Percentiles rank a stretch among this genome's conserved stretches.
phyloP scores from a whole-genome alignment of 2,888 invertebrate genomes.

The Oligia fasciuncula region DNA sequence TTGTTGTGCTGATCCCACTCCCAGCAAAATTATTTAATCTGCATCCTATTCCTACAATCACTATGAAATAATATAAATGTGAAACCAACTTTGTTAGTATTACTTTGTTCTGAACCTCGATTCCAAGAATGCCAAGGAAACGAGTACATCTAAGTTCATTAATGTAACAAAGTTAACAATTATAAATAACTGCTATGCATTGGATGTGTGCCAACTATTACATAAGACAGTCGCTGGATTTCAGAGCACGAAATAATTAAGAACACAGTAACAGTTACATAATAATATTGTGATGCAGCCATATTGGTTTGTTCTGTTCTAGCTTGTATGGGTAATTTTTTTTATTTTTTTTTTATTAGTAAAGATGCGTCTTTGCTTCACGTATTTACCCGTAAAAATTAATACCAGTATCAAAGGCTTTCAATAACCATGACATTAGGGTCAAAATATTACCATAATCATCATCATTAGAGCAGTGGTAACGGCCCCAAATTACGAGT shows the following conservation, averaged over 20 bases:
- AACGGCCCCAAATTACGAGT: neutral
- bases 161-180: conserved; percentile 10
- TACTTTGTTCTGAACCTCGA: neutral
- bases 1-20: neutral
- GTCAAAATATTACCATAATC: no score
- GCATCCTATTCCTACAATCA: no score
- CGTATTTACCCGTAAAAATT: neutral
- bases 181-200: conserved; percentile 46
- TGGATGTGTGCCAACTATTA: conserved; percentile 46
- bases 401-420: neutral
- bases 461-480: no score
- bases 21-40: neutral
- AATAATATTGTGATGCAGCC: conserved; percentile 6
- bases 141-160: conserved; percentile 14
- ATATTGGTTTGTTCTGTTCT: neutral
- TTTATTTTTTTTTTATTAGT: no score
- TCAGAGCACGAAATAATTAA: conserved; percentile 35
- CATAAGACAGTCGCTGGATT: conserved; percentile 15
- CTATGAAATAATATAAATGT: neutral
- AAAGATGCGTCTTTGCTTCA: neutral
- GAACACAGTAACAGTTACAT: conserved; percentile 13
- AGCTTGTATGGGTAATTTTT: neutral
- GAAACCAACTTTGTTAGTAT: neutral
- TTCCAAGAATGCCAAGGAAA: neutral
- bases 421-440: no score